Evolutionary conservation across 2,113 vertebrate genomes (phyloP).

Genomic region (Anarhynchus alexandrinus): DNA sequence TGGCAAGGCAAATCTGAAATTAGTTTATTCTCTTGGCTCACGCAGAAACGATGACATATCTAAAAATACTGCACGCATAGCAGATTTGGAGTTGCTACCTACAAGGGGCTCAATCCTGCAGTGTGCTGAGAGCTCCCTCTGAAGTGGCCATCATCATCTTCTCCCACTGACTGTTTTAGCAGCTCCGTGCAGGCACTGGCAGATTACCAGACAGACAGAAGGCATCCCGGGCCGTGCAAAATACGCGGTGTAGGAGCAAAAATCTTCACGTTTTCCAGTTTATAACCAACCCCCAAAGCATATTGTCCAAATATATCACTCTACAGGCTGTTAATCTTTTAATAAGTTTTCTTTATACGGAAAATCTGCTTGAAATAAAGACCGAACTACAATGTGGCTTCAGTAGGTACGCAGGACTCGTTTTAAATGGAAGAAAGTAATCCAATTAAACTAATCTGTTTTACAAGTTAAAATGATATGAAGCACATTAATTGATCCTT

Average conservation of each 20-base stretch:
- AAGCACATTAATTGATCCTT: conserved; percentile 56
- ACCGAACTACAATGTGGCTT: conserved; percentile 19
- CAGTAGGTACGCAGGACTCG: conserved; percentile 5
- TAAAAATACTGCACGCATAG: conserved; percentile 55
- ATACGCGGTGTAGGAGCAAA: background rate
- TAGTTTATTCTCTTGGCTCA: conserved; percentile 69
- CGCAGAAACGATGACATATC: conserved; percentile 68
- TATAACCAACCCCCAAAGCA: conserved; percentile 40
- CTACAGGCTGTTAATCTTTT: conserved; percentile 61
- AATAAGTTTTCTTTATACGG: conserved; percentile 34
- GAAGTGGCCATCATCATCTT: background rate
- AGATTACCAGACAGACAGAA: background rate
- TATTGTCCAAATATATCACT: conserved; percentile 39
- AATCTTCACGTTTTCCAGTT: background rate
- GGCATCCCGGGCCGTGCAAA: background rate
- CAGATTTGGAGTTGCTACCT: conserved; percentile 39
- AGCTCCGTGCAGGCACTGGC: background rate
- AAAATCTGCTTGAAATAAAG: conserved; percentile 47
- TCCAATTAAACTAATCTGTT: conserved; percentile 65
- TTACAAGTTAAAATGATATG: conserved; percentile 64
- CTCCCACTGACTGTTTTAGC: background rate
- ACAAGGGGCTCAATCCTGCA: background rate
- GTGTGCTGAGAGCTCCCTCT: background rate
- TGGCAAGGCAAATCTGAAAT: conserved; percentile 69
- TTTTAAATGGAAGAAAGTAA: conserved; percentile 67